Percentiles rank a stretch among this genome's conserved stretches.
Evolutionary conservation across 2,797 vertebrate species (phyloP).

Genomic region (Fratercula arctica): DNA sequence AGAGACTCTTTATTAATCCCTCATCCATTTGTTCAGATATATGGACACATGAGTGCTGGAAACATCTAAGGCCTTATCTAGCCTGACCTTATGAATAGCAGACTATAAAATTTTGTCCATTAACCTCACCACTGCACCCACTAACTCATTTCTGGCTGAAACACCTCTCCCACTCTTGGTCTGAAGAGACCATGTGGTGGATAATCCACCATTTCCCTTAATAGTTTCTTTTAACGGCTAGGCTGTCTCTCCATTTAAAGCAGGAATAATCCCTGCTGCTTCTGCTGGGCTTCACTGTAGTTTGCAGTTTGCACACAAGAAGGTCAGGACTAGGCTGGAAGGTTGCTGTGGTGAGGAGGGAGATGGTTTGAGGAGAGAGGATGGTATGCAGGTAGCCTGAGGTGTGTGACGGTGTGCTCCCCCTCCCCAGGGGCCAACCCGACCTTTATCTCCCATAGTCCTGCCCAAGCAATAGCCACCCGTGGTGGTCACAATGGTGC

Average conservation of each 20-base stretch:
- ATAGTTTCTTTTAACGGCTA: not conserved
- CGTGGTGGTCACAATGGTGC: no score
- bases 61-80: not conserved
- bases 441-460: no score
- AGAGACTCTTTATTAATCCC: not conserved
- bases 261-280: not conserved
- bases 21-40: not conserved
- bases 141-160: not conserved
- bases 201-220: not conserved
- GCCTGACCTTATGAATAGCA: not conserved
- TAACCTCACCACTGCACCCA: not conserved
- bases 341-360: not conserved
- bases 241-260: not conserved
- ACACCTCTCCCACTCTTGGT: not conserved
- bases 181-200: not conserved
- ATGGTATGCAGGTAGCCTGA: fast-evolving
- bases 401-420: no score
- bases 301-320: fast-evolving
- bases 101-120: not conserved
- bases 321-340: not conserved
- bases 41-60: not conserved
- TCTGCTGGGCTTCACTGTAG: not conserved
- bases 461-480: no score
- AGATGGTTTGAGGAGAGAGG: not conserved
- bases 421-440: no score